Base-by-base conservation (phyloP, 2,113 vertebrate genomes). In the Rafetus swinhoei region DNA sequence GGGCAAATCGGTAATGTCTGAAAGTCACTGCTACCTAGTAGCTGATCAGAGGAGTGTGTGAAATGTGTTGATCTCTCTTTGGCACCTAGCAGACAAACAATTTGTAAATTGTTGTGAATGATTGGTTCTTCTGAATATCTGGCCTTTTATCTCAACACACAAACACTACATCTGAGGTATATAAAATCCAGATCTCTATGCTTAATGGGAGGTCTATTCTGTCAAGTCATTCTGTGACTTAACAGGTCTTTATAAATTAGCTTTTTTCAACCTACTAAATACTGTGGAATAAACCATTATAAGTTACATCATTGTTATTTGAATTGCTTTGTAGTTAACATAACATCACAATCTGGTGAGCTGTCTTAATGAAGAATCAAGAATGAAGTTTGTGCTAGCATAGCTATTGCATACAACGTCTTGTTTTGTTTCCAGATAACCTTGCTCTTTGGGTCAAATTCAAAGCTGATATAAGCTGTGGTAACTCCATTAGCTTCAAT, bases 251-350 rank as follows among this genome's bases (percentile, higher is more conserved):
- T 95, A 94, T 81, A 93, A 96, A 53, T 52, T 94, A 85, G 69
- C 53, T 90, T 84, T 92, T 96, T 96, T 95, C 90, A 94, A 88
- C 54, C 55, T 79, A 90, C 65, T 81, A 95, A 96, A 79, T 84
- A 35, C 29, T 88, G 79, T 90, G 39, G 89, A 94, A 91, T 32
- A 86, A 86, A 32, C 80, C 79, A 88, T 81, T 93, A 91, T 91
- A 90, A 95, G 93, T 91, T 90, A 95, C 62, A 90, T 45, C 4
- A 85, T 79, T 21, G 94, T 95, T 95, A 95, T 93, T 95, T 95
- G 84, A 95, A 83, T 86, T 95, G 86, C 69, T 81, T 89, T 94
- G 81, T 86, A 94, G 60, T 96, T 95, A 96, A 92, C 39, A n/a
- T 52, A 90, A 79, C 80, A 85, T 81, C 87, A 95, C 89, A 59